These are phyloP conservation scores for Drosophila simulans DNA, from an alignment of 1,140 invertebrate species.

Conservation along the genomic window DNA sequence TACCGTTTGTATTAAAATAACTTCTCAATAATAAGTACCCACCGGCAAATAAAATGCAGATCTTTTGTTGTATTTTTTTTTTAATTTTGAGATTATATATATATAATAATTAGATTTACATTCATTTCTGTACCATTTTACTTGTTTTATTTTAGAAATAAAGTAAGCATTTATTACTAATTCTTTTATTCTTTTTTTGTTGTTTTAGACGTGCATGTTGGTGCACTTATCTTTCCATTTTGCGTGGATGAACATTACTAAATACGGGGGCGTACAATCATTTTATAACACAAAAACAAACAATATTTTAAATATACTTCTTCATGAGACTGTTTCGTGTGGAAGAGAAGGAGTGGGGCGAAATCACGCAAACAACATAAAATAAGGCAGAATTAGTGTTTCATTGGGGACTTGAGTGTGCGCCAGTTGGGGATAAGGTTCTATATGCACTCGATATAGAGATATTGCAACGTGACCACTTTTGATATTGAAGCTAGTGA, in stretches of 20 bases:
- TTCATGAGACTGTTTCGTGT: constrained; percentile 45
- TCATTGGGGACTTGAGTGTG: constrained; percentile 13
- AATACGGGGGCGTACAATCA: constrained; percentile 70
- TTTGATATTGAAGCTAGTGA: constrained; percentile 60
- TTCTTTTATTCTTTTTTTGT: constrained; percentile 48
- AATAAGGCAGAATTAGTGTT: constrained; percentile 41
- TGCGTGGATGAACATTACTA: constrained; percentile 71
- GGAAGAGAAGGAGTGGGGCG: constrained; percentile 11
- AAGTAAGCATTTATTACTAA: constrained; percentile 83
- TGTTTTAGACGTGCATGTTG: constrained; percentile 70
- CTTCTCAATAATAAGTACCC: no score
- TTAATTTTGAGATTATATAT: constrained; percentile 80
- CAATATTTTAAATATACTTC: constrained; percentile 75
- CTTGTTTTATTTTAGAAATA: constrained; percentile 83
- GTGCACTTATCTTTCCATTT: constrained; percentile 63
- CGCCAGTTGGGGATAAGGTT: constrained; percentile 42
- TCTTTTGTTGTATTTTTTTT: constrained; percentile 58
- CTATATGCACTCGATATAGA: constrained; percentile 32
- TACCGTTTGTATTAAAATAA: no score
- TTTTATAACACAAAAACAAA: constrained; percentile 78
- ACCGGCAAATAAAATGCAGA: not conserved
- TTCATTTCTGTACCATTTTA: constrained; percentile 80
- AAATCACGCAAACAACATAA: constrained; percentile 49
- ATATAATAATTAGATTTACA: constrained; percentile 83
- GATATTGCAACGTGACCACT: constrained; percentile 70